phyloP scores from a whole-genome alignment of 1,140 invertebrate species.

The Apis laboriosa region DNA sequence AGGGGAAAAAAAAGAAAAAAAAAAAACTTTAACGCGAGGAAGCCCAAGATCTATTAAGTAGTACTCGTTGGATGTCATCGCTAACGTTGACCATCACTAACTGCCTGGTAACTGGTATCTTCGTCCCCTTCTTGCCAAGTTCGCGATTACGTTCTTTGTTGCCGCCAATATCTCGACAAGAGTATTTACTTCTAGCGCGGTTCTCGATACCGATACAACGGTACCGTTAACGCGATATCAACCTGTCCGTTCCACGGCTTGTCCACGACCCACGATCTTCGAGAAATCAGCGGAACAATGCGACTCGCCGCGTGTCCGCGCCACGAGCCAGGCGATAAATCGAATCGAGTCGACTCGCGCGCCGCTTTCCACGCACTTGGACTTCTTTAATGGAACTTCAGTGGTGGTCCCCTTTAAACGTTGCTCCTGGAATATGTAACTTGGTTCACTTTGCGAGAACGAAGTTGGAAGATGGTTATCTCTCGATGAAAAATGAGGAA shows the following conservation, averaged over 20 bases:
- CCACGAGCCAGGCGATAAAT: slow-evolving; percentile 15
- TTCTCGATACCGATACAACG: slow-evolving; percentile 36
- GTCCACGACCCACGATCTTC: slow-evolving; percentile 25
- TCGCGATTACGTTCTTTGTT: slow-evolving; percentile 34
- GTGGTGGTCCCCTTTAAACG: background rate
- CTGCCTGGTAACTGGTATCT: slow-evolving; percentile 1
- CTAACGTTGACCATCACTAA: slow-evolving; percentile 30
- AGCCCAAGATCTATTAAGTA: slow-evolving; percentile 26
- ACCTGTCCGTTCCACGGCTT: slow-evolving; percentile 42
- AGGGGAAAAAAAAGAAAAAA: background rate
- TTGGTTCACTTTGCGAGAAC: background rate
- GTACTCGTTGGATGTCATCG: slow-evolving; percentile 21
- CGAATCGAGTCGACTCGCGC: background rate
- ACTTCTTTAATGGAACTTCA: slow-evolving; percentile 9
- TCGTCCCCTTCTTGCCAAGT: background rate
- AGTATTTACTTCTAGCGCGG: slow-evolving; percentile 52
- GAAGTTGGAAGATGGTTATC: background rate
- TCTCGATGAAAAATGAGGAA: background rate
- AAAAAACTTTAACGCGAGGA: background rate
- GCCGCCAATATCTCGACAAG: slow-evolving; percentile 59
- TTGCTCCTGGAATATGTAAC: background rate
- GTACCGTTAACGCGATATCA: slow-evolving; percentile 63
- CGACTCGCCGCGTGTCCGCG: background rate
- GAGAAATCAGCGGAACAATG: slow-evolving; percentile 30
- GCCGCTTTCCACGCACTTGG: background rate